Percentiles rank a stretch among this genome's conserved stretches.
Evolutionary conservation across 2,888 invertebrate genomes (phyloP).

Genomic region (Ectemnius continuus): DNA sequence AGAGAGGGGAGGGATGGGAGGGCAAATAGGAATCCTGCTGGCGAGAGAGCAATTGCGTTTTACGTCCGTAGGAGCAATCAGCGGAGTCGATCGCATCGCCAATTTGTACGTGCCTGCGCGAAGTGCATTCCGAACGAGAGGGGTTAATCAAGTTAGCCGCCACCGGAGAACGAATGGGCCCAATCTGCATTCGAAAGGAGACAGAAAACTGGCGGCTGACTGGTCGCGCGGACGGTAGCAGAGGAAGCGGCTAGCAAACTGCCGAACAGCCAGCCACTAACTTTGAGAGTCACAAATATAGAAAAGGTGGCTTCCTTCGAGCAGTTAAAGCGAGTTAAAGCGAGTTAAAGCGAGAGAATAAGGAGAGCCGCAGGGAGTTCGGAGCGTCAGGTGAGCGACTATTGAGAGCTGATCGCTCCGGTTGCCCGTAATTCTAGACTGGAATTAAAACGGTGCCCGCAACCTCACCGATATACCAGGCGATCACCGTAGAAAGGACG

Average conservation of each 20-base stretch:
- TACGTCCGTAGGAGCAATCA: neutral
- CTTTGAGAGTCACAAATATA: too few species aligned
- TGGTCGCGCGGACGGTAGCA: too few species aligned
- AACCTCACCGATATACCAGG: conserved; percentile 42
- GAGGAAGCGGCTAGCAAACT: too few species aligned
- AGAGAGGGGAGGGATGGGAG: too few species aligned
- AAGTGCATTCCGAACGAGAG: conserved; percentile 1
- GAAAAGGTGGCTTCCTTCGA: too few species aligned
- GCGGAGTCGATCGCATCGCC: conserved; percentile 3
- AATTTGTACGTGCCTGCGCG: neutral
- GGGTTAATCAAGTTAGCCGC: conserved; percentile 8
- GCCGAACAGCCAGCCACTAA: too few species aligned
- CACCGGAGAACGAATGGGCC: neutral
- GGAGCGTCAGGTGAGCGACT: conserved; percentile 51
- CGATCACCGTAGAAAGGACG: conserved; percentile 48
- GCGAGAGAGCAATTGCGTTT: neutral
- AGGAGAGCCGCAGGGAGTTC: conserved; percentile 13
- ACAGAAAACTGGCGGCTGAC: neutral
- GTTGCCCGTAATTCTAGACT: conserved; percentile 56
- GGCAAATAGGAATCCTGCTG: too few species aligned
- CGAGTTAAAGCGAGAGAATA: neutral
- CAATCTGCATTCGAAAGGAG: conserved; percentile 8
- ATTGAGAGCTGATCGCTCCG: conserved; percentile 51
- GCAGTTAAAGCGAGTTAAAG: too few species aligned
- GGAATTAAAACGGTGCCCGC: conserved; percentile 52